Evolutionary conservation across 30 jellyfish, hydroid and myxozoan species (phyloP), one percentile per base, ranked within the genome.

Genomic region (Clytia hemisphaerica): DNA sequence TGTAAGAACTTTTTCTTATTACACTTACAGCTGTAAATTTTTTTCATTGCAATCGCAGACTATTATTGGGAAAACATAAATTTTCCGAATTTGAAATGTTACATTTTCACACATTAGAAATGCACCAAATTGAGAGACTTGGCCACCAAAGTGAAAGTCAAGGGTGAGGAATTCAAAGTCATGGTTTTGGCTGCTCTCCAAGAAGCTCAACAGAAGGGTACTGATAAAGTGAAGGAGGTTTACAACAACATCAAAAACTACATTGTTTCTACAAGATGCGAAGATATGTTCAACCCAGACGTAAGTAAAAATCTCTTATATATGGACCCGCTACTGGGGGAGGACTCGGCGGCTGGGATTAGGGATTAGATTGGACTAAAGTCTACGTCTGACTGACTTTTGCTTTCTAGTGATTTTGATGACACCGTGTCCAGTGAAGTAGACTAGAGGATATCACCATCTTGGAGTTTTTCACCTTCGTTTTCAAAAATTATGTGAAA

Each of bases 251-350:
- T 73, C 72, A 83, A 49, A 44, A 83, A 83, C 19, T 85, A 73
- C 19, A 85, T 75, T 33, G 67, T 63, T 22, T 63, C 89, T 48
- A 74, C 34, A 14, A 73, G 79, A 4, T 83, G 95, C 45, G 95
- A 83, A 58, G 95, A 83, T 73, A 50, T 83, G 27, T 75, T 83
- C 32, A 61, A 78, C 12, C 68, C 81, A 21, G 95, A 75, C 44
- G 95, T 83, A 58, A 58, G 93, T 70, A 31, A n/a, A n/a, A n/a
- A n/a, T n/a, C n/a, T n/a, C n/a, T n/a, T n/a, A n/a, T n/a, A n/a
- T n/a, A n/a, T n/a, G n/a, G n/a, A n/a, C n/a, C n/a, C n/a, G n/a
- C n/a, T n/a, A n/a, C n/a, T n/a, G n/a, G n/a, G n/a, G n/a, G n/a
- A n/a, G n/a, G n/a, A n/a, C n/a, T n/a, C n/a, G n/a, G n/a, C n/a